Percentiles rank a stretch among this genome's conserved stretches.
These are phyloP conservation scores for Leptosomus discolor DNA, from an alignment of 2,113 vertebrate genomes.

Conservation along the genomic window DNA sequence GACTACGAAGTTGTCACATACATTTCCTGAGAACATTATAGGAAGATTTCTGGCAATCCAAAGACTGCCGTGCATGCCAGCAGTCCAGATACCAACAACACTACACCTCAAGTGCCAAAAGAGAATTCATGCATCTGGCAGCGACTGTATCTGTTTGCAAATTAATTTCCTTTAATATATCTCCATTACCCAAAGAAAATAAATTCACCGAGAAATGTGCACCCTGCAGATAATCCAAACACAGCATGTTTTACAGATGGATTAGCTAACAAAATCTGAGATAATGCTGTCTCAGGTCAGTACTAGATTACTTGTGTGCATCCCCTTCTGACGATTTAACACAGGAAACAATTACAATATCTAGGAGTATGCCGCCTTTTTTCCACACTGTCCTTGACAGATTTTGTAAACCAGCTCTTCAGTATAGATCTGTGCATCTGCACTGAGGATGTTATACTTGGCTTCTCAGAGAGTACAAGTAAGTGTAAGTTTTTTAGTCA, in stretches of 20 bases:
- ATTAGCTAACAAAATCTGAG: slow-evolving; percentile 61
- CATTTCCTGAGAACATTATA: slow-evolving; percentile 32
- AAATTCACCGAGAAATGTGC: slow-evolving; percentile 54
- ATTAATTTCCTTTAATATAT: slow-evolving; percentile 70
- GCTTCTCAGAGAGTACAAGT: too few species aligned
- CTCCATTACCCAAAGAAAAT: slow-evolving; percentile 57
- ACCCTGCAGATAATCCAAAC: slow-evolving; percentile 60
- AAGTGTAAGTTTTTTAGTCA: background rate
- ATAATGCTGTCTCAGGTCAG: slow-evolving; percentile 19
- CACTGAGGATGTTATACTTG: background rate
- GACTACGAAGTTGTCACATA: slow-evolving; percentile 26
- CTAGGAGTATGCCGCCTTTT: background rate
- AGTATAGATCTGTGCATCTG: background rate
- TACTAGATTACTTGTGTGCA: background rate
- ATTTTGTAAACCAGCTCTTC: background rate
- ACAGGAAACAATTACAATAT: background rate
- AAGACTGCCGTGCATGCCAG: background rate
- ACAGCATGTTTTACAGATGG: slow-evolving; percentile 68
- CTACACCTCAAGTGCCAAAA: slow-evolving; percentile 43
- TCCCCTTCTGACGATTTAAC: background rate
- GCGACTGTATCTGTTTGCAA: slow-evolving; percentile 61
- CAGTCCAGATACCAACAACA: background rate
- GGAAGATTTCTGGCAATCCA: slow-evolving; percentile 31
- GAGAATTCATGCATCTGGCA: slow-evolving; percentile 44
- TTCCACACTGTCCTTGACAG: background rate